Percentiles rank a stretch among this genome's conserved stretches.
Evolutionary conservation across 2,797 vertebrate species (phyloP).

Genomic region (Coregonus suidteri): DNA sequence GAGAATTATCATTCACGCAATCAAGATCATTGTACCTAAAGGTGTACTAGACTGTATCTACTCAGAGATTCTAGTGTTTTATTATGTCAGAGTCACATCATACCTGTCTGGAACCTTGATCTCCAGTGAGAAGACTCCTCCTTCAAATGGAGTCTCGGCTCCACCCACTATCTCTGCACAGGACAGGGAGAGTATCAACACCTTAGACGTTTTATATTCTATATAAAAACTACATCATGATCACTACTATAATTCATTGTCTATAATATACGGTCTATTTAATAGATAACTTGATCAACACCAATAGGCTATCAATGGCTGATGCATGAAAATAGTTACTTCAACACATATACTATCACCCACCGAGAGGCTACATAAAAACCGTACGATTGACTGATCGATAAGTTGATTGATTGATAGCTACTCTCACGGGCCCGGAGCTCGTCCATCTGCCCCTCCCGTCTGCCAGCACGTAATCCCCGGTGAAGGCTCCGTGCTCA

Average conservation of each 20-base stretch:
- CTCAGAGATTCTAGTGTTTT: not conserved
- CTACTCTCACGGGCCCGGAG: conserved; percentile 86
- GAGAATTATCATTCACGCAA: not conserved
- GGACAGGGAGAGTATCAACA: not conserved
- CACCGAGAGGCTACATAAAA: not conserved
- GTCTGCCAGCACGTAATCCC: conserved; percentile 91
- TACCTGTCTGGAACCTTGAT: conserved; percentile 89
- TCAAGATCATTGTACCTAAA: too few species aligned
- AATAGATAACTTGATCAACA: too few species aligned
- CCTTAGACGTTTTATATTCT: too few species aligned
- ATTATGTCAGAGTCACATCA: not conserved
- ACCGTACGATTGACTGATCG: not conserved
- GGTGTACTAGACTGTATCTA: not conserved
- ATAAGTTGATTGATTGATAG: not conserved
- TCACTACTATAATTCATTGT: too few species aligned
- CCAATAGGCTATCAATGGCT: too few species aligned
- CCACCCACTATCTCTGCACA: conserved; percentile 87
- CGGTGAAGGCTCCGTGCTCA: conserved; percentile 85
- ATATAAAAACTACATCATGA: too few species aligned
- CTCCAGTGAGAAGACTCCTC: conserved; percentile 90
- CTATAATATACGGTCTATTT: too few species aligned
- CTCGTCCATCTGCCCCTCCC: conserved; percentile 66
- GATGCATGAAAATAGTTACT: too few species aligned
- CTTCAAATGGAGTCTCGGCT: conserved; percentile 87
- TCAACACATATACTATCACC: too few species aligned